Conservation (phyloP, 2,888 invertebrate genomes). For the Tortrix viridana region DNA sequence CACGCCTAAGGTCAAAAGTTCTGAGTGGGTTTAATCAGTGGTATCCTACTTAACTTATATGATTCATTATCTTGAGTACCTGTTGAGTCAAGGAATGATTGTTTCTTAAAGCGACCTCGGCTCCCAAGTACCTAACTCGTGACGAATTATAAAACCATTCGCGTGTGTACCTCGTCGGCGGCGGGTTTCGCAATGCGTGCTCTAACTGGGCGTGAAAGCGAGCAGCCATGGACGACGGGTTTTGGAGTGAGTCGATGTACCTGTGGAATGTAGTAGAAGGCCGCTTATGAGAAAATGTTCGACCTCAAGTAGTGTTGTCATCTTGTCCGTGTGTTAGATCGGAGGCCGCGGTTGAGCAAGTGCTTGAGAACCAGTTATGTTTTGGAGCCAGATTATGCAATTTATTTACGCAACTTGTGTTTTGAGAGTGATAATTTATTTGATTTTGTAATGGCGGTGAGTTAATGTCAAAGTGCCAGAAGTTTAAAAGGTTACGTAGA, state of each 20-base stretch:
- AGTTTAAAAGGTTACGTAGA: constrained; percentile 9
- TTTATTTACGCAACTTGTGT: constrained; percentile 46
- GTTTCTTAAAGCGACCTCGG: constrained; percentile 60
- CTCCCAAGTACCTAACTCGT: constrained; percentile 55
- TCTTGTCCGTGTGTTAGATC: constrained; percentile 42
- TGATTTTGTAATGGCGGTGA: constrained; percentile 19
- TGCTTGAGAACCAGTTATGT: constrained; percentile 23
- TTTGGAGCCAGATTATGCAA: constrained; percentile 42
- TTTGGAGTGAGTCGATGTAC: constrained; percentile 36
- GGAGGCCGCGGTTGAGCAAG: constrained; percentile 41
- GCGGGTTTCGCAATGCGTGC: constrained; percentile 46
- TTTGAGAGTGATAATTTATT: constrained; percentile 35
- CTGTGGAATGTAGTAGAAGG: constrained; percentile 51
- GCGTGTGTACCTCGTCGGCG: constrained; percentile 54
- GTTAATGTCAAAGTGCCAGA: constrained; percentile 42
- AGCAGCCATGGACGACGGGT: constrained; percentile 47
- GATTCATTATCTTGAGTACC: constrained; percentile 53
- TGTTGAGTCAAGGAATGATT: constrained; percentile 49
- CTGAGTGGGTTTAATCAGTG: constrained; percentile 58
- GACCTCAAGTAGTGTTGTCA: constrained; percentile 61
- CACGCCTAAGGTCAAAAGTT: constrained; percentile 58
- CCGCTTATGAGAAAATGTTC: constrained; percentile 65
- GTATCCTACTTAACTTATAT: constrained; percentile 61
- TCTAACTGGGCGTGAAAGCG: constrained; percentile 49
- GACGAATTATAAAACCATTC: constrained; percentile 48